These are phyloP conservation scores for Neoniphon sammara DNA, from an alignment of 2,797 vertebrate genomes.

Conservation along the genomic window DNA sequence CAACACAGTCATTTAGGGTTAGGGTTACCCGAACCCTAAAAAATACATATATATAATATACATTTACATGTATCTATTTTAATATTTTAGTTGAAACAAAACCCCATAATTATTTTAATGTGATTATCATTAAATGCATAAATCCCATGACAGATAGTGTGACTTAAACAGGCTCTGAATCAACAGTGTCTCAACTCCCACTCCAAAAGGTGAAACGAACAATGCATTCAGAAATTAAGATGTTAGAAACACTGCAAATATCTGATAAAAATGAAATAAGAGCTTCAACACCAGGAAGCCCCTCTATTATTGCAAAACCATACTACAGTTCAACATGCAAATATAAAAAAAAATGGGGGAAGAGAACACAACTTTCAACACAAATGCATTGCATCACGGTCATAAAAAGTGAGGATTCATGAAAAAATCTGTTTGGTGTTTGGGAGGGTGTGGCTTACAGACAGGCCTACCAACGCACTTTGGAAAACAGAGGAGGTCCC, in stretches of 20 bases:
- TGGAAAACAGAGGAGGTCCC: constrained; percentile 79
- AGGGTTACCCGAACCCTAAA: no score
- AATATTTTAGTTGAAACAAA: background rate
- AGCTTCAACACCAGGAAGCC: constrained; percentile 10
- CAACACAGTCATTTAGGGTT: background rate
- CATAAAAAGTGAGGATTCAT: constrained; percentile 13
- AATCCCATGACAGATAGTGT: constrained; percentile 4
- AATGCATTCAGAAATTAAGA: background rate
- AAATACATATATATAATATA: background rate
- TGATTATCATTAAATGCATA: background rate
- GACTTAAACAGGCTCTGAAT: background rate
- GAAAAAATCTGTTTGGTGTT: constrained; percentile 24
- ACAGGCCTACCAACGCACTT: constrained; percentile 79
- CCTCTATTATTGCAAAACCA: constrained; percentile 5
- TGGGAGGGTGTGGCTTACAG: constrained; percentile 15
- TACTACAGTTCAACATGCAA: constrained; percentile 48
- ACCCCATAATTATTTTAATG: no score
- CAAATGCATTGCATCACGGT: constrained; percentile 5
- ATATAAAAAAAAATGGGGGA: constrained; percentile 25
- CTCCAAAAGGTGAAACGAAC: constrained; percentile 18
- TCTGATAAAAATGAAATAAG: constrained; percentile 9
- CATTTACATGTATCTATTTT: background rate
- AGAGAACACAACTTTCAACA: constrained; percentile 18
- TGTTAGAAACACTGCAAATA: background rate
- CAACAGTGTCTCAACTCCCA: constrained; percentile 41